Evolutionary conservation across 2,888 invertebrate species (phyloP), one percentile per base, ranked within the genome.

Genomic region (Thymelicus acteon): DNA sequence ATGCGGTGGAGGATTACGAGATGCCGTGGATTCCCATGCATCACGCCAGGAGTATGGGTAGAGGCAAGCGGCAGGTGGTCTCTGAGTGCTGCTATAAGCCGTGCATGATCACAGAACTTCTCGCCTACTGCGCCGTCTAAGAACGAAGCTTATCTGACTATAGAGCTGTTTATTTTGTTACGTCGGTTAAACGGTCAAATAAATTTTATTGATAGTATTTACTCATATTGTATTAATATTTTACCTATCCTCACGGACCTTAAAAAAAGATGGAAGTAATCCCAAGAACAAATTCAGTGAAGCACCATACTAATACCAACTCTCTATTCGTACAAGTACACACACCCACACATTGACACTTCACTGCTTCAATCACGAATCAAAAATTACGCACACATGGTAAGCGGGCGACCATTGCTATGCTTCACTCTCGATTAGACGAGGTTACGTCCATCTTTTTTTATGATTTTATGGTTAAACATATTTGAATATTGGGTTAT

Each of bases 41-140:
- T 13, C 71, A 63, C 0, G 82, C 81, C 0, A 71, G 75, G 71
- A 74, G 73, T 0, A 66, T 82, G 70, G 76, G 74, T 7, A 74
- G 81, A 47, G 79, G 76, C 6, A 85, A 82, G 72, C 73, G 84
- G 52, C 81, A 82, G 47, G 78, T 84, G 6, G 84, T 77, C 6
- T 77, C 76, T 2, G 80, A 83, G 63, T 86, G 87, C 76, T 87
- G 87, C 69, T 78, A 79, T 4, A 84, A 83, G 15, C 77, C 82
- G 0, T 87, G 86, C 67, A 74, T 78, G 6, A 15, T 78, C 0
- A 65, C 75, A 0, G 82, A 84, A 61, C 73, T 85, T 6, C 39
- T 81, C 10, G 69, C 75, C 1, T 85, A 85, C 69, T 86, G 85
- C 61, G 69, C 44, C 13, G 37, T 15, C 2, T 63, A 58, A 63